Conservation (phyloP, 2,113 vertebrate species). For the Trichechus manatus region DNA sequence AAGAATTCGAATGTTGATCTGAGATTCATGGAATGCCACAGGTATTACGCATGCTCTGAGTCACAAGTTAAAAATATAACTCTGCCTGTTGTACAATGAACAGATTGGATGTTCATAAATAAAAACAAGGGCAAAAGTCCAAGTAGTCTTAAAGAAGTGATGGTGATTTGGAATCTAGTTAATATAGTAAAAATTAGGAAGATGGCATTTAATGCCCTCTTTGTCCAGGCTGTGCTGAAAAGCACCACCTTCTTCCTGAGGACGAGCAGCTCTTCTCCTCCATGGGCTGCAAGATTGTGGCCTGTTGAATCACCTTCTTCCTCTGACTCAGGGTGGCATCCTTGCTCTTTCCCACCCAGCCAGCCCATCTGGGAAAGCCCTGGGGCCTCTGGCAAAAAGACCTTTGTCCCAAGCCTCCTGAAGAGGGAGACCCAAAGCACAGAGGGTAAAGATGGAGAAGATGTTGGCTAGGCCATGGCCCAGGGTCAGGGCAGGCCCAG, state of each 20-base stretch:
- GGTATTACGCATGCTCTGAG: neutral
- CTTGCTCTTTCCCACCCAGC: neutral
- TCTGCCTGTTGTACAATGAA: neutral
- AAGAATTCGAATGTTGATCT: neutral
- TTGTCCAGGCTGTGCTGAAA: slow-evolving; percentile 88
- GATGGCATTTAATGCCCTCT: neutral
- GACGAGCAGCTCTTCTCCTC: slow-evolving; percentile 92
- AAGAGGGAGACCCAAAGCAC: neutral
- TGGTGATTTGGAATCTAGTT: neutral
- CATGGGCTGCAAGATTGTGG: slow-evolving; percentile 94
- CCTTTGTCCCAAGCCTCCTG: neutral
- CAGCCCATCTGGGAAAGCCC: neutral
- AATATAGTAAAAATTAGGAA: neutral
- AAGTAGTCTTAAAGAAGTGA: neutral
- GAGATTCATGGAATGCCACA: neutral
- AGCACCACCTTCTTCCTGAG: slow-evolving; percentile 90
- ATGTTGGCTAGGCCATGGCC: neutral
- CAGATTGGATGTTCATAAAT: neutral
- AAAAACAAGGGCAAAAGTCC: neutral
- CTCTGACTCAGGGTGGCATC: slow-evolving; percentile 86
- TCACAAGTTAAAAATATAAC: neutral
- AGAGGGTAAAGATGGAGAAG: neutral
- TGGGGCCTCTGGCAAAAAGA: neutral
- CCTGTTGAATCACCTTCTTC: slow-evolving; percentile 92
- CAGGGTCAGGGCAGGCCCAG: neutral